phyloP scores from a whole-genome alignment of 2,888 invertebrate species.

The Pandemis corylana region DNA sequence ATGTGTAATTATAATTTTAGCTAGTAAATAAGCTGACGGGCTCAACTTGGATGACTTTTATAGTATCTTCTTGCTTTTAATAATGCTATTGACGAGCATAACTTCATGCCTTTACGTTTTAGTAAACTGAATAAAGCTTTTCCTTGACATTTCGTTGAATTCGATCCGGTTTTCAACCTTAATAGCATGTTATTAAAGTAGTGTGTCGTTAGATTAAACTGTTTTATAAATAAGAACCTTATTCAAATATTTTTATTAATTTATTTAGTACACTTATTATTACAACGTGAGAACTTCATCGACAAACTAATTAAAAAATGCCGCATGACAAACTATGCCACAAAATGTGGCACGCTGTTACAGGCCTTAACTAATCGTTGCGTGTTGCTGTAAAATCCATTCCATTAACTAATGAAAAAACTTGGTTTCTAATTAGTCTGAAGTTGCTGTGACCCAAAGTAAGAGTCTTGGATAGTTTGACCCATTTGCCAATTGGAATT shows the following conservation, averaged over 20 bases:
- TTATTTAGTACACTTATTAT: neutral
- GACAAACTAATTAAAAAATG: too few species aligned
- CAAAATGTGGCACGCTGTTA: constrained; percentile 8
- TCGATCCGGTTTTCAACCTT: too few species aligned
- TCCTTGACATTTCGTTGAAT: too few species aligned
- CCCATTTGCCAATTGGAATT: neutral
- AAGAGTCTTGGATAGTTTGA: constrained; percentile 1
- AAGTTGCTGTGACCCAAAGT: constrained; percentile 1
- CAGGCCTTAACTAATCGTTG: neutral
- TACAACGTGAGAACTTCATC: neutral
- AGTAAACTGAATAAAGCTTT: too few species aligned
- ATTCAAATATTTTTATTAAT: too few species aligned
- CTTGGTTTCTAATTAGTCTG: constrained; percentile 6
- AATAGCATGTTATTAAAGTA: too few species aligned
- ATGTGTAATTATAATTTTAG: too few species aligned
- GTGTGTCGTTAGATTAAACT: too few species aligned
- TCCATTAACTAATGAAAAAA: constrained; percentile 28
- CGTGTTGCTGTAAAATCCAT: constrained; percentile 17
- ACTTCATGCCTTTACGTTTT: too few species aligned
- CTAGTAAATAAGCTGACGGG: too few species aligned
- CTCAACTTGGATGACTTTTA: neutral
- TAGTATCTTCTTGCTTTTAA: neutral
- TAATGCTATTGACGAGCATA: neutral
- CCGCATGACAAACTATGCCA: neutral
- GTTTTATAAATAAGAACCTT: too few species aligned